Evolutionary conservation across 2,113 vertebrate species (phyloP), one percentile per base, ranked within the genome.

Genomic region (Plestiodon gilberti): DNA sequence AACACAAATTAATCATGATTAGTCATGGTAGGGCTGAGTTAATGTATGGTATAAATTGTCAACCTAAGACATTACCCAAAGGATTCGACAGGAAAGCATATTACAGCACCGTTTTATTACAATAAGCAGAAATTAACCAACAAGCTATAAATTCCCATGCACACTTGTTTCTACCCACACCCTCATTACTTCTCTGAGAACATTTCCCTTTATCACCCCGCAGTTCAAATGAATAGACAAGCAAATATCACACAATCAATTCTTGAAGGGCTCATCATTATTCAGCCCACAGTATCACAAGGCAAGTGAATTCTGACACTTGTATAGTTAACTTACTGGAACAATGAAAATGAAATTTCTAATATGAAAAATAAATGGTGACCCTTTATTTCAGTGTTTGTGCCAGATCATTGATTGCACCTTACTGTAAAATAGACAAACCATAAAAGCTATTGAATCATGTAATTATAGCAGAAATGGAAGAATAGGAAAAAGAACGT

Each of bases 351-450:
- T 86, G 15, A 13, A 85, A 10, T 76, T 94, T 28, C 33, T 92
- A 92, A 83, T 1, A 23, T 0, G 85, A 81, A 81, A 95, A 94
- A 89, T 90, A 94, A 93, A 91, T 80, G 0, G 92, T 87, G 35
- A 75, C 20, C 62, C 10, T 93, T 93, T 90, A 89, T 92, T 90
- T 92, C 76, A 89, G 79, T 94, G 57, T 93, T 93, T 95, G 88
- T 95, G 40, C 71, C 81, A 94, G 89, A 89, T 9, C 65, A 93
- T 91, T 93, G 70, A 92, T 92, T 93, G 69, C 77, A 80, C 89
- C 93, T 95, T 95, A 92, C 61, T 93, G 84, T 94, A 95, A 93
- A 93, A 77, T 15, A 94, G 93, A 93, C 83, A 89, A 94, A 93
- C 80, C 90, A 64, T 94, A 92, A 95, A 93, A 95, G 75, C 90